phyloP scores from a whole-genome alignment of 2,888 invertebrate species.

The Boloria euphrosyne region DNA sequence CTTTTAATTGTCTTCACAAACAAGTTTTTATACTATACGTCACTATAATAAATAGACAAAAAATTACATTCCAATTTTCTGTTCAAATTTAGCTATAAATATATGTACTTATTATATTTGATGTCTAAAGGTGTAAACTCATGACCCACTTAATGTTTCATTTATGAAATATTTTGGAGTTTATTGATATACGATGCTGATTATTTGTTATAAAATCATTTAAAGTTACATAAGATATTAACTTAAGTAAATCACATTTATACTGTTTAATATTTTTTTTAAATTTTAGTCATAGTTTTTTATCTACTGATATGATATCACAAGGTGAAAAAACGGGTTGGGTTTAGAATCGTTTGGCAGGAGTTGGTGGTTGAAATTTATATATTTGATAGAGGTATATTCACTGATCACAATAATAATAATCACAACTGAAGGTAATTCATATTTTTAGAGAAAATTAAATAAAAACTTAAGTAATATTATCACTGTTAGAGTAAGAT shows the following conservation, averaged over 20 bases:
- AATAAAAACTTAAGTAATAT: too few relatives aligned
- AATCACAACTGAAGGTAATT: too few relatives aligned
- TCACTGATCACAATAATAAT: too few relatives aligned
- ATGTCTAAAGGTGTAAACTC: not conserved
- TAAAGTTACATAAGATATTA: not conserved
- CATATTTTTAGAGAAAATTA: too few relatives aligned
- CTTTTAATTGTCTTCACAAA: conserved; percentile 36
- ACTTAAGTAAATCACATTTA: not conserved
- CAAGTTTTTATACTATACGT: conserved; percentile 38
- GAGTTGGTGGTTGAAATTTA: too few relatives aligned
- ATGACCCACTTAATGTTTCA: too few relatives aligned
- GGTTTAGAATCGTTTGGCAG: too few relatives aligned
- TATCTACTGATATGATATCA: conserved; percentile 47
- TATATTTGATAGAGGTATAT: too few relatives aligned
- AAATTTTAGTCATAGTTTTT: conserved; percentile 28
- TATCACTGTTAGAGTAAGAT: too few relatives aligned
- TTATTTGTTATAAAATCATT: too few relatives aligned
- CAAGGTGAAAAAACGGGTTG: conserved; percentile 29
- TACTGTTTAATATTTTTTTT: conserved; percentile 9
- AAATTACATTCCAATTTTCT: conserved; percentile 20
- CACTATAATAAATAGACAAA: conserved; percentile 18
- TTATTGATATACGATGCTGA: too few relatives aligned
- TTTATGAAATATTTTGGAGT: too few relatives aligned
- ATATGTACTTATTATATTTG: not conserved
- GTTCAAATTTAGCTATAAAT: conserved; percentile 1